These are phyloP conservation scores for Sebastes nivosus DNA, from an alignment of 2,797 vertebrate genomes.

Conservation along the genomic window DNA sequence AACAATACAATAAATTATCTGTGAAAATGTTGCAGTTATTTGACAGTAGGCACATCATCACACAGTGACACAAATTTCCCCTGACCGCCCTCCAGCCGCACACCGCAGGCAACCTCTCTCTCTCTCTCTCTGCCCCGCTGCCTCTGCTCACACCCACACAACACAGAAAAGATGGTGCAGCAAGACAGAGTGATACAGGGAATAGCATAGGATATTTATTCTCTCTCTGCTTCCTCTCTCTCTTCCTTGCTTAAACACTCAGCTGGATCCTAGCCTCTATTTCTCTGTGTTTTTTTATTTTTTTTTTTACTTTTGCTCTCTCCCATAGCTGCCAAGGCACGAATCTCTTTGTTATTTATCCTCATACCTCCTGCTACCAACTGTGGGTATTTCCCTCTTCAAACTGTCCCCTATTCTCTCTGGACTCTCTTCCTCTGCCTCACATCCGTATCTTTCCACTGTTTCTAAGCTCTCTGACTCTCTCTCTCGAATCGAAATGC, in stretches of 20 bases:
- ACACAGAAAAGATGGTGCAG: conserved; percentile 9
- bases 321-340: conserved; percentile 40
- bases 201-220: conserved; percentile 48
- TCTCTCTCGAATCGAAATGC: background rate
- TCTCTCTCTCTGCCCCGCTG: background rate
- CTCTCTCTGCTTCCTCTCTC: conserved; percentile 46
- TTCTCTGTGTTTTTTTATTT: conserved; percentile 7
- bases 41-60: conserved; percentile 5
- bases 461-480: background rate
- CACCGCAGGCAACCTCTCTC: conserved; percentile 20
- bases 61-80: conserved; percentile 27
- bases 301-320: conserved; percentile 25
- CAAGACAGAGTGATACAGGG: conserved; percentile 17
- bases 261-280: conserved; percentile 48
- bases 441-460: conserved; percentile 3
- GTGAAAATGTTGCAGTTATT: conserved; percentile 9
- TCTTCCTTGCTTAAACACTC: conserved; percentile 53
- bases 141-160: conserved; percentile 45
- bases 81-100: background rate
- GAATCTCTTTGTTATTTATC: conserved; percentile 60
- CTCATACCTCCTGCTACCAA: conserved; percentile 54
- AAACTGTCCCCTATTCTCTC: conserved; percentile 47
- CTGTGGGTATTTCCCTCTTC: conserved; percentile 62
- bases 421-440: conserved; percentile 16
- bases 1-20: background rate